Conservation (phyloP, 2,797 vertebrate species). For the Poliocrania exsul region DNA sequence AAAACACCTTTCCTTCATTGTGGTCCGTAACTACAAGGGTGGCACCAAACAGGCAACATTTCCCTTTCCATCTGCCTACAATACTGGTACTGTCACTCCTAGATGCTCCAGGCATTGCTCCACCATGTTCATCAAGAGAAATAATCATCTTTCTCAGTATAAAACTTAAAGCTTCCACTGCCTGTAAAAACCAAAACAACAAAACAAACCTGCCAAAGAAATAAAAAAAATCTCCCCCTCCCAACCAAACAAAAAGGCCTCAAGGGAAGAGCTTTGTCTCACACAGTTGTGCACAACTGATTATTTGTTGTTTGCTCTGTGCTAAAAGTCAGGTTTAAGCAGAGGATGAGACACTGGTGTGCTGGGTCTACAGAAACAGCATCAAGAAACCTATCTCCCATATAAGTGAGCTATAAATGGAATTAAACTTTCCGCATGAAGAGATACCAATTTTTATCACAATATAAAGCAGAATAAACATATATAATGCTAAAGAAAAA, state of each 20-base stretch:
- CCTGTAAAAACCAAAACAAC: background rate
- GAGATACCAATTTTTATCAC: background rate
- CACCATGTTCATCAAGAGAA: background rate
- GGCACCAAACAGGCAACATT: background rate
- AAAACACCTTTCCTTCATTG: background rate
- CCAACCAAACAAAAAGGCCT: background rate
- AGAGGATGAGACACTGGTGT: background rate
- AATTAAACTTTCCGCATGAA: background rate
- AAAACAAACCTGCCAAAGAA: background rate
- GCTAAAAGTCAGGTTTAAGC: background rate
- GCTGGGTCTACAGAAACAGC: background rate
- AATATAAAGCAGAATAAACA: background rate
- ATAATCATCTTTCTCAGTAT: background rate
- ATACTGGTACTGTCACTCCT: background rate
- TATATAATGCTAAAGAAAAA: background rate
- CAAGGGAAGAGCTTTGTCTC: background rate
- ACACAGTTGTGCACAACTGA: background rate
- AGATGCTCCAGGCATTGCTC: background rate
- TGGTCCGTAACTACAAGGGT: background rate
- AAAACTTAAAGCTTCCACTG: background rate
- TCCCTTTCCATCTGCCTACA: background rate
- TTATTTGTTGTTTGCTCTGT: background rate
- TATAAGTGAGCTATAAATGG: background rate
- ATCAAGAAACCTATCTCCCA: background rate
- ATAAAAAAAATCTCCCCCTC: background rate